Base-by-base conservation (phyloP, 53 echinoderm and acorn worm genomes). In the Arbacia lixula region DNA sequence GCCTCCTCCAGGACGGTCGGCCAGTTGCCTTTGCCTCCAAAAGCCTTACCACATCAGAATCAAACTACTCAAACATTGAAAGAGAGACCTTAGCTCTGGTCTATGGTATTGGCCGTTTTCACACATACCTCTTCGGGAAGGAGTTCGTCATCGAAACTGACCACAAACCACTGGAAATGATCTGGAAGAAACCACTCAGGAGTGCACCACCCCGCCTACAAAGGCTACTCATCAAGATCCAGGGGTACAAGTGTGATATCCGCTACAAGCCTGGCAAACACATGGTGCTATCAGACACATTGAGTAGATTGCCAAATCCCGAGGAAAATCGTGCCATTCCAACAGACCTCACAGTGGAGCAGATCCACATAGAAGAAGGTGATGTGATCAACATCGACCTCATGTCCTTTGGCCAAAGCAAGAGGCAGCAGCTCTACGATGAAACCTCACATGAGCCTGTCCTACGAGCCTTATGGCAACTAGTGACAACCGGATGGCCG, bases 1-100 rank as follows among this genome's bases (percentile, higher is more conserved):
- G 84, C 66, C 64, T 88, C 16, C 83, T 90, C 14, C 87, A 86
- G 36, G 74, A 86, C 27, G 68, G 38, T 49, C 76, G 77, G 66
- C 86, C 86, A 0, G 71, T 89, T 5, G 92, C 89, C 4, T 89
- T 89, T 38, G 83, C 92, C 1, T 86, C 89, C 57, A 92, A 92
- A 66, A 74, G 41, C 29, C 62, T 89, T 0, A 71, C 89, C 55
- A 12, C 53, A 74, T 76, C 93, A 11, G 60, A 89, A 46, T 54
- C 74, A 11, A 89, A 89, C 54, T 93, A 92, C 64, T 92, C 86
- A 1, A 92, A 89, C 71, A 93, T 93, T 14, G 89, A 92, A 38
- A 53, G 93, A 14, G 89, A 91, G 32, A 82, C 71, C 3, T 36
- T 90, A 21, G 86, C 83, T 12, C 68, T 89, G 22, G 80, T 89